Percentiles rank a stretch among this genome's conserved stretches.
Evolutionary conservation across 2,113 vertebrate species (phyloP).

Genomic region (Vulpes lagopus): DNA sequence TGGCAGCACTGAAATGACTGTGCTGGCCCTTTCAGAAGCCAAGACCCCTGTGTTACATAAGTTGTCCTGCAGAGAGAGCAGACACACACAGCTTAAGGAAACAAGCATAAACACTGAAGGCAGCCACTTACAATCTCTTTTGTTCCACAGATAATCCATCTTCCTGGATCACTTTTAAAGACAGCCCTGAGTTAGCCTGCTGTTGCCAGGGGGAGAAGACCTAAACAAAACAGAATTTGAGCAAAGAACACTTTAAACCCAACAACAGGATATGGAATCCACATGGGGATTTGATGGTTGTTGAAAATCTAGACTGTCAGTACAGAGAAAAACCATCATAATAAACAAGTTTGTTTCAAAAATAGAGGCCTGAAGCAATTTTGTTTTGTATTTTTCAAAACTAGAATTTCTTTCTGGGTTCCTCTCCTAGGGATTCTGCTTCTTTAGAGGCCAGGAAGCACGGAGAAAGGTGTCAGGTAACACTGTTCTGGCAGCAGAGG

Average conservation of each 20-base stretch:
- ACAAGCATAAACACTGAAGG: not conserved
- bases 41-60: conserved; percentile 60
- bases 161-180: conserved; percentile 90
- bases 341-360: conserved; percentile 77
- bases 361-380: conserved; percentile 70
- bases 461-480: not conserved
- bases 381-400: conserved; percentile 67
- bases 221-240: conserved; percentile 87
- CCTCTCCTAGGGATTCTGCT: conserved; percentile 61
- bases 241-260: conserved; percentile 81
- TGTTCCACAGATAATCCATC: conserved; percentile 91
- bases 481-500: not conserved
- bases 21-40: conserved; percentile 56
- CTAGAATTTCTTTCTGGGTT: conserved; percentile 59
- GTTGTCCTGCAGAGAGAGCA: conserved; percentile 59
- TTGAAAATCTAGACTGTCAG: conserved; percentile 74
- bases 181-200: conserved; percentile 88
- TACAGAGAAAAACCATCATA: conserved; percentile 66
- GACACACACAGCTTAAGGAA: conserved; percentile 60
- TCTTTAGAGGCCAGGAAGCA: conserved; percentile 48
- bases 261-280: conserved; percentile 82
- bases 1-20: conserved; percentile 33
- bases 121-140: conserved; percentile 91
- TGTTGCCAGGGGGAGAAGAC: conserved; percentile 93
- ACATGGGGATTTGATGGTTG: conserved; percentile 78